A percentile compares a stretch with the other conserved stretches of the same genome.
These are phyloP conservation scores for Fundulus diaphanus DNA, from an alignment of 2,797 vertebrate species.

Conservation along the genomic window DNA sequence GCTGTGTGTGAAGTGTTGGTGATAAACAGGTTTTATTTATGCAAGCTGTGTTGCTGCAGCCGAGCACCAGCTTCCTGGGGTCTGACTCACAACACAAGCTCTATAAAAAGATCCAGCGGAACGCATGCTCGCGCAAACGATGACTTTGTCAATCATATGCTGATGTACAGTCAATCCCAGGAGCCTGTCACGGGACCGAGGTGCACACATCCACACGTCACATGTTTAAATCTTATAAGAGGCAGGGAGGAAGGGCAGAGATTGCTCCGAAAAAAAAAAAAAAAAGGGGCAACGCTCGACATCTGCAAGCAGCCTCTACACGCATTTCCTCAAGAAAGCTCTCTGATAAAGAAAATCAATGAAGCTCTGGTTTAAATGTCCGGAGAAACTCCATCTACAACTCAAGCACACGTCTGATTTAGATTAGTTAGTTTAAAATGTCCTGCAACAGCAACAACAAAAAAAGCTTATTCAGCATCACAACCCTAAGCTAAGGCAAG, in stretches of 20 bases:
- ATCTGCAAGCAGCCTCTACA: conserved; percentile 15
- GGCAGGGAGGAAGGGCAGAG: background rate
- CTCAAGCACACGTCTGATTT: background rate
- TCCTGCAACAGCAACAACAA: background rate
- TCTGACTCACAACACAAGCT: conserved; percentile 67
- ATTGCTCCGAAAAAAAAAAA: conserved; percentile 15
- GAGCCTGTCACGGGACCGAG: conserved; percentile 29
- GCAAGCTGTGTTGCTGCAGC: conserved; percentile 65
- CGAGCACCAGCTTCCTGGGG: conserved; percentile 68
- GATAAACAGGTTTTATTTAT: conserved; percentile 78
- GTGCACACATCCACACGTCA: conserved; percentile 6
- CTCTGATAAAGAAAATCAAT: background rate
- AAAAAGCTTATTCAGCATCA: background rate
- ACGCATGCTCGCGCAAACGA: conserved; percentile 32
- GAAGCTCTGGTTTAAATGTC: background rate
- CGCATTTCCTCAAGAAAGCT: conserved; percentile 22
- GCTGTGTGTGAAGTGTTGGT: conserved; percentile 54
- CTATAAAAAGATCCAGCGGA: conserved; percentile 74
- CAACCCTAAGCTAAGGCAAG: background rate
- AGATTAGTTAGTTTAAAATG: background rate
- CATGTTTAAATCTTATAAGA: conserved; percentile 22
- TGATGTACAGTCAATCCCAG: conserved; percentile 67
- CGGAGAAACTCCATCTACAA: background rate
- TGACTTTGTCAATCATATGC: conserved; percentile 71
- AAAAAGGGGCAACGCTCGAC: background rate